Percentiles rank a stretch among this genome's conserved stretches.
Evolutionary conservation across 2,888 invertebrate species (phyloP).

Genomic region (Stegana nigrithorax): DNA sequence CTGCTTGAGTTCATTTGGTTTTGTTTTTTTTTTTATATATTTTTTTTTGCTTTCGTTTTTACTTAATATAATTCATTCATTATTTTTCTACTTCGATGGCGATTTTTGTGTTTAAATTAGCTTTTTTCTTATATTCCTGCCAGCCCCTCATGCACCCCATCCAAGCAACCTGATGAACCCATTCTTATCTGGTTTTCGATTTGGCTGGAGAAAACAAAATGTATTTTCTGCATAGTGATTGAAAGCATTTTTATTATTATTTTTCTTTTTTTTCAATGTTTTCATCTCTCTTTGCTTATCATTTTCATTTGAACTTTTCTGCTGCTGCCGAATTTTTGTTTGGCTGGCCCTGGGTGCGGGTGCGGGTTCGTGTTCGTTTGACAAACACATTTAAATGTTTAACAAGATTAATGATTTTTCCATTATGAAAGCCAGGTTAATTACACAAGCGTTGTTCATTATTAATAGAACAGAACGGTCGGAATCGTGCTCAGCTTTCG

Average conservation of each 20-base stretch:
- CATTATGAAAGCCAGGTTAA: conserved; percentile 2
- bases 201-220: conserved; percentile 50
- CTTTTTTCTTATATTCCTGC: neutral
- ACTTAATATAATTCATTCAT: conserved; percentile 9
- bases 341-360: neutral
- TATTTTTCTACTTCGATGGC: neutral
- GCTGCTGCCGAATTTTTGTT: conserved; percentile 8
- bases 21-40: neutral
- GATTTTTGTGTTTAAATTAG: neutral
- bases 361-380: too few species aligned
- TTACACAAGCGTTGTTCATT: conserved; percentile 5
- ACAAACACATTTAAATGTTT: conserved; percentile 47
- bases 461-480: too few species aligned
- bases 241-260: conserved; percentile 63
- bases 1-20: neutral
- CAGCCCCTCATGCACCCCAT: too few species aligned
- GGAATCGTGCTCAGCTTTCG: too few species aligned
- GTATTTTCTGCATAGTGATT: conserved; percentile 62
- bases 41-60: neutral
- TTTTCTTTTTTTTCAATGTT: conserved; percentile 21
- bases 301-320: conserved; percentile 44
- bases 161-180: too few species aligned
- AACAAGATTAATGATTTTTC: conserved; percentile 47
- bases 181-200: conserved; percentile 51
- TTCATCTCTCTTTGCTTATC: conserved; percentile 48